Evolutionary conservation across 2,797 vertebrate species (phyloP).

Genomic region (Carapus acus): DNA sequence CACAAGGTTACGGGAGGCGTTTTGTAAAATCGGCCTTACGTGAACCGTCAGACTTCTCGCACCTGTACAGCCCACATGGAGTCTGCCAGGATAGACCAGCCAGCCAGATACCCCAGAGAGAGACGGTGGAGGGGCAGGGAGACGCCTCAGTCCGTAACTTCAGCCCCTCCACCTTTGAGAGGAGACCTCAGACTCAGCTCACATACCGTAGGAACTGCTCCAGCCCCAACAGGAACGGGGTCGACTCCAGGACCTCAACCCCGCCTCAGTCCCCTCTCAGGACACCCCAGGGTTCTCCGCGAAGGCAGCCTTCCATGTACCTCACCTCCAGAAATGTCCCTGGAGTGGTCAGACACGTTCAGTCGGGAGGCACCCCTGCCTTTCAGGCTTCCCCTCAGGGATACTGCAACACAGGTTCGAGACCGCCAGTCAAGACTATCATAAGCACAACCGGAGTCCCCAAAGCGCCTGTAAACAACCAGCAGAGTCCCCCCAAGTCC

Average conservation of each 20-base stretch:
- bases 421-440: conserved; percentile 82
- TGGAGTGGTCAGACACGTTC: conserved; percentile 54
- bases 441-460: conserved; percentile 80
- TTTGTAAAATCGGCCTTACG: conserved; percentile 54
- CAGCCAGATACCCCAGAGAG: conserved; percentile 44
- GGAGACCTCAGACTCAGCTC: conserved; percentile 62
- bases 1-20: conserved; percentile 40
- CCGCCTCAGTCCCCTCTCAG: conserved; percentile 70
- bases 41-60: conserved; percentile 63
- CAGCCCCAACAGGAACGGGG: conserved; percentile 62
- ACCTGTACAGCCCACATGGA: conserved; percentile 51
- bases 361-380: conserved; percentile 59
- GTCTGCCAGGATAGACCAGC: conserved; percentile 38
- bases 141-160: conserved; percentile 46
- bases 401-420: conserved; percentile 72
- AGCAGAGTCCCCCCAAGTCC: conserved; percentile 65
- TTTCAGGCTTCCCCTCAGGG: conserved; percentile 60
- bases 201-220: conserved; percentile 70
- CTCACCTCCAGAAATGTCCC: conserved; percentile 64
- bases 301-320: conserved; percentile 63
- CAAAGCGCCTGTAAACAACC: conserved; percentile 75
- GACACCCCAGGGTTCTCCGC: conserved; percentile 64
- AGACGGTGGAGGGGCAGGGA: conserved; percentile 49
- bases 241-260: conserved; percentile 59
- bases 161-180: conserved; percentile 54